Conservation (phyloP, 1,140 invertebrate species). For the roundworm (Caenorhabditis elegans) region DNA sequence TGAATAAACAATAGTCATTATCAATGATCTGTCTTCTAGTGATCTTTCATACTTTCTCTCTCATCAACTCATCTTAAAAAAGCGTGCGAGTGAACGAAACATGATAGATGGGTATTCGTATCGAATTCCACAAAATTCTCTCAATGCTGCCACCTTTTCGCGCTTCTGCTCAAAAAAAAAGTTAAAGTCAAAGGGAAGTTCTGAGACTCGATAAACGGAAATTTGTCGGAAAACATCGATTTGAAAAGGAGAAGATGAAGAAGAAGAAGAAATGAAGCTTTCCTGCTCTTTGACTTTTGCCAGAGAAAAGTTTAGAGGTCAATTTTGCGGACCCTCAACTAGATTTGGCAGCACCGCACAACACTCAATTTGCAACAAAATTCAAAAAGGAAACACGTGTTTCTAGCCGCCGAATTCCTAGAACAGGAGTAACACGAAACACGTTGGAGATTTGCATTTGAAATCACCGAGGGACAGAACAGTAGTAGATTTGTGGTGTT, state of each 20-base stretch:
- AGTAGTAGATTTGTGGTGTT: slow-evolving; percentile 5
- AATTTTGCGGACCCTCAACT: background rate
- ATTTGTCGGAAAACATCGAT: slow-evolving; percentile 6
- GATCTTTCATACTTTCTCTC: slow-evolving; percentile 16
- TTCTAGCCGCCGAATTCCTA: background rate
- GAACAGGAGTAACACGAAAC: background rate
- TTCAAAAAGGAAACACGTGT: background rate
- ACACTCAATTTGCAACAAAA: background rate
- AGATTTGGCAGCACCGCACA: background rate
- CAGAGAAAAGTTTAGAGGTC: background rate
- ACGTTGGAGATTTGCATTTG: background rate
- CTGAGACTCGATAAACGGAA: background rate
- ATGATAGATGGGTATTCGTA: slow-evolving; percentile 21
- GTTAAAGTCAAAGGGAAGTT: background rate
- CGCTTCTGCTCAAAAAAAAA: background rate
- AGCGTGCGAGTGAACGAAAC: slow-evolving; percentile 5
- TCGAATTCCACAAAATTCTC: slow-evolving; percentile 12
- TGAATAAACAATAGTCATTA: background rate
- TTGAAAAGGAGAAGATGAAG: no score
- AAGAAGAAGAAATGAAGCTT: background rate
- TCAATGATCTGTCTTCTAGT: background rate
- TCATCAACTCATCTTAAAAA: slow-evolving; percentile 12
- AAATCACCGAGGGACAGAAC: background rate
- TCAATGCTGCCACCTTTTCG: background rate
- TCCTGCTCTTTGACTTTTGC: background rate